Base-by-base conservation (phyloP, 2,888 invertebrate species). In the Dolomedes plantarius region DNA sequence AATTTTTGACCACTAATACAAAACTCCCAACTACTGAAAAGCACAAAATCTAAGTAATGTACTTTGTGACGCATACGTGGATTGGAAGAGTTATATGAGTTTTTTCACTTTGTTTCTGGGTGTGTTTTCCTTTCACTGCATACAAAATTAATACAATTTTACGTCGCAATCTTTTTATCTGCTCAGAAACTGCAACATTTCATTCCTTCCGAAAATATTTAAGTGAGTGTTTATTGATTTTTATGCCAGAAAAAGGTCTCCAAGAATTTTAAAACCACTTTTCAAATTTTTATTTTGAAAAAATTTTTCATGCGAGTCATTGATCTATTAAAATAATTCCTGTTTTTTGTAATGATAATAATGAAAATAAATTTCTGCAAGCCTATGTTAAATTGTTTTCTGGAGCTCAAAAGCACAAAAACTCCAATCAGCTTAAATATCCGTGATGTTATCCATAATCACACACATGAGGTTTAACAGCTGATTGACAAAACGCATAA, bases 51-150 rank as follows among this genome's bases (percentile, higher is more conserved):
- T 80, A 73, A n/a, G 23, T 28, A 31, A 65, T 32, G 29, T 29
- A 72, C 29, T 65, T 64, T 80, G 64, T 31, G 46, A 65, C 65
- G 41, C 41, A 64, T 72, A 67, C 65, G 67, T 64, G 23, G 62
- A 64, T 39, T 75, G 75, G 81, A 81, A 81, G 81, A 81, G 62
- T 31, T 46, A 65, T 11, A 56, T 23, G 23, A 23, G 23, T 56
- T 23, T 65, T n/a, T 74, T 81, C 68, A 81, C 81, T 81, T 81
- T 81, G 81, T 67, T 67, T 67, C 1, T n/a, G 6, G 67, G 67
- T 19, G 67, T 32, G 19, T 67, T 65, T 67, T 67, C 67, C 19
- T 67, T 67, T 32, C 29, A 36, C 27, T n/a, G n/a, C 62, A 62
- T 73, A 80, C 67, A 80, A 73, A 50, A 65, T 65, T 80, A 72